Base-by-base conservation (phyloP, 2,888 invertebrate genomes). In the Cremastobaeus sp. region DNA sequence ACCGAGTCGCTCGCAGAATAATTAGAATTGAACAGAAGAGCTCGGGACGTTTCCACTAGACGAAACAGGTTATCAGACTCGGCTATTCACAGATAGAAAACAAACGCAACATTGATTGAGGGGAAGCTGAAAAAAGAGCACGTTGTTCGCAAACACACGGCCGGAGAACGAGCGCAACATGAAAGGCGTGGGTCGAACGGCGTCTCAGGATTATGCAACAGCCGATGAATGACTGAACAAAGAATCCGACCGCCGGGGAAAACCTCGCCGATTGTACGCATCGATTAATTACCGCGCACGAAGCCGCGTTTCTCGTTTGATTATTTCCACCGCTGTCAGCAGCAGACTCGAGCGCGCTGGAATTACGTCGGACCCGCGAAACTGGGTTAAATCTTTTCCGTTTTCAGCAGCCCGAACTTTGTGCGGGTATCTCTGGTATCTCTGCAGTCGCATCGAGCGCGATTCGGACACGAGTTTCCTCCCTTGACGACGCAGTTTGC, bases 161-260 rank as follows among this genome's bases (percentile, higher is more conserved):
- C 1, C 5, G 8, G 17, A 18, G 1, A 28, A 30, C 12, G 15
- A 20, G 5, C 6, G 48, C 43, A 17, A 34, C 43, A 52, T 4
- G 21, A 45, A 20, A 50, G 28, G 52, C 64, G 64, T 52, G 20
- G 52, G 43, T 25, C 11, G 43, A 43, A 28, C 21, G 35, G 52
- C 52, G 25, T 55, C 30, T 41, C 15, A n/a, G 28, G 41, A 43
- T 62, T 62, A 43, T n/a, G 48, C 32, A 62, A 62, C 9, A 39
- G 39, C 14, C 50, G 20, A 41, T 59, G 59, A 45, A 47, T 52
- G 50, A 50, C 37, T 32, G 50, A 43, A 41, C 62, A 41, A 62
- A 50, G 41, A 50, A 32, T 15, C 37, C 14, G 28, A 5, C 30
- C 14, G 6, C 8, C 14, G 20, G 14, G 57, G 21, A 25, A 57